phyloP scores from a whole-genome alignment of 2,113 vertebrate genomes.

The Bambusicola thoracicus region DNA sequence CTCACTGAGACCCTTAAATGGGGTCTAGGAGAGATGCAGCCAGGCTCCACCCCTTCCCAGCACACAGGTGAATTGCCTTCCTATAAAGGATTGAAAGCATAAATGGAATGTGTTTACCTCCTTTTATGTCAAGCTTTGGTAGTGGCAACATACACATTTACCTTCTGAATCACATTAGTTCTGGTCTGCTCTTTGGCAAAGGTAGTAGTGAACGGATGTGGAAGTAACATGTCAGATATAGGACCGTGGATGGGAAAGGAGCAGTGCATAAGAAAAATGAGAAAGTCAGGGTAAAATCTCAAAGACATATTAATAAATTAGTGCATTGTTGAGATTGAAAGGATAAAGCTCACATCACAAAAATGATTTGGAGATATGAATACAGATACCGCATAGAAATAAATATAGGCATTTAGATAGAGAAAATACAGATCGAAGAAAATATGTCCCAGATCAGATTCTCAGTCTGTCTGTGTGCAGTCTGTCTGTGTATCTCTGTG shows the following conservation, averaged over 20 bases:
- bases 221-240: neutral
- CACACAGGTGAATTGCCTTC: too few relatives aligned
- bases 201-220: neutral
- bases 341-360: neutral
- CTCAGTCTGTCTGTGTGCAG: neutral
- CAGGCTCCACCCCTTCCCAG: too few relatives aligned
- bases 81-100: neutral
- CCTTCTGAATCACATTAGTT: neutral
- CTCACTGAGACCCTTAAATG: too few relatives aligned
- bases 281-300: neutral
- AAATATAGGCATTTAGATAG: neutral
- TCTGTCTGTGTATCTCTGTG: neutral
- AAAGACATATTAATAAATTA: conserved; percentile 1
- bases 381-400: neutral
- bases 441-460: neutral
- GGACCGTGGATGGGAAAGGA: neutral
- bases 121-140: neutral
- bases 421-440: neutral
- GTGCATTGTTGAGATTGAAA: neutral
- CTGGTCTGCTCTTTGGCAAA: neutral
- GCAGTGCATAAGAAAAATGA: neutral
- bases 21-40: too few relatives aligned
- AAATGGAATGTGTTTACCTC: neutral
- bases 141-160: neutral
- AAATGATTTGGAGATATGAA: neutral